Percentiles rank a stretch among this genome's conserved stretches.
These are phyloP conservation scores for Centropristis striata DNA, from an alignment of 2,113 vertebrate genomes.

Conservation along the genomic window DNA sequence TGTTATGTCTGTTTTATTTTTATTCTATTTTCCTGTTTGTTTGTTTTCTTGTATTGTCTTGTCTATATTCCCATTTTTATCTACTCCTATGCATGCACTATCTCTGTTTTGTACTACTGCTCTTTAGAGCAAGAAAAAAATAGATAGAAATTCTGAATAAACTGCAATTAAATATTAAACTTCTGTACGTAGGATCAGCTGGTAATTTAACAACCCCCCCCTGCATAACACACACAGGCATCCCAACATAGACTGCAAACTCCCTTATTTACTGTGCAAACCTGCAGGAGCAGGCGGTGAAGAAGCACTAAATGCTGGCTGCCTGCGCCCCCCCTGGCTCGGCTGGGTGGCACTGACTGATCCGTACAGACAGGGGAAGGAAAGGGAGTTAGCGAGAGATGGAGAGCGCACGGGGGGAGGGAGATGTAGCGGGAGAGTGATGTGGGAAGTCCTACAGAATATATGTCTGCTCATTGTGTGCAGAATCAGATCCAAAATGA, in stretches of 20 bases:
- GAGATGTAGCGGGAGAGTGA: slow-evolving; percentile 35
- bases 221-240: slow-evolving; percentile 30
- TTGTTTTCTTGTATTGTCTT: too few species aligned
- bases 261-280: slow-evolving; percentile 60
- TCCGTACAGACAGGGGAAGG: slow-evolving; percentile 70
- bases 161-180: background rate
- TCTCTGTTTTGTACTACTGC: too few species aligned
- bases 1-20: too few species aligned
- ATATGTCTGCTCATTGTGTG: slow-evolving; percentile 38
- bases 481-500: slow-evolving; percentile 48
- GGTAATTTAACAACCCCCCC: slow-evolving; percentile 11
- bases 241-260: slow-evolving; percentile 39
- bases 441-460: slow-evolving; percentile 43
- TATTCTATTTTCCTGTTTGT: too few species aligned
- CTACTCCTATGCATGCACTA: too few species aligned
- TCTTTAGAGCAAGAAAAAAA: background rate
- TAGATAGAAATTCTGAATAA: background rate
- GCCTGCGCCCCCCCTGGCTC: slow-evolving; percentile 55
- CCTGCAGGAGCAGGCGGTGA: slow-evolving; percentile 65
- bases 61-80: too few species aligned
- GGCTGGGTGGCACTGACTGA: slow-evolving; percentile 72
- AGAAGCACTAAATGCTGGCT: slow-evolving; percentile 64
- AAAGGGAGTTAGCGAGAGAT: slow-evolving; percentile 51
- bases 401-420: slow-evolving; percentile 46
- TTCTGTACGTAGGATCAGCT: background rate